phyloP scores from a whole-genome alignment of 1,140 invertebrate species.

The Caenorhabditis elegans region DNA sequence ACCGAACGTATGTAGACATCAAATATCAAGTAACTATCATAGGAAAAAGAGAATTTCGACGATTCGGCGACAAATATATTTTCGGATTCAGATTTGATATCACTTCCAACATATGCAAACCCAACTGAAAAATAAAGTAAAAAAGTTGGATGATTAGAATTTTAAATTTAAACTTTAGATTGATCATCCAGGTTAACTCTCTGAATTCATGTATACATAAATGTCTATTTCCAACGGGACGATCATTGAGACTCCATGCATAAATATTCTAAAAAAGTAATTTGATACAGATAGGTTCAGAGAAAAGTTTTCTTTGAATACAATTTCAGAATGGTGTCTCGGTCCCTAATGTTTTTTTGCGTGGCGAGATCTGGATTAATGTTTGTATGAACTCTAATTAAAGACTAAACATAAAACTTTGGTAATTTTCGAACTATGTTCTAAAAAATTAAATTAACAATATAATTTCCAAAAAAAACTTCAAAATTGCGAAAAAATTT shows the following conservation, averaged over 20 bases:
- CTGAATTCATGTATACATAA: constrained; percentile 40
- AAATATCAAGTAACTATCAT: constrained; percentile 18
- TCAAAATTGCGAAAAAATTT: too few species aligned
- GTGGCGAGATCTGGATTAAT: too few species aligned
- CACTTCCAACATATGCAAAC: constrained; percentile 40
- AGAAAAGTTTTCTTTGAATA: too few species aligned
- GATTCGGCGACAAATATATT: constrained; percentile 43
- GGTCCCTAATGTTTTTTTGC: too few species aligned
- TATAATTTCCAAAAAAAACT: too few species aligned
- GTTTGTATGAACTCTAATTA: too few species aligned
- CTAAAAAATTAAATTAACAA: too few species aligned
- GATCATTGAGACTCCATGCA: constrained; percentile 12
- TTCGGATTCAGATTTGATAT: not conserved
- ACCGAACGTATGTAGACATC: constrained; percentile 40
- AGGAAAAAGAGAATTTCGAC: constrained; percentile 18
- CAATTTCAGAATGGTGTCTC: too few species aligned
- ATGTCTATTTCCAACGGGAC: constrained; percentile 38
- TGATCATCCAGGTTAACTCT: constrained; percentile 23
- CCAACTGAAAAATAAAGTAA: constrained; percentile 1
- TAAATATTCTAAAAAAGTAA: too few species aligned
- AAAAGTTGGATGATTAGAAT: not conserved
- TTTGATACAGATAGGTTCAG: too few species aligned
- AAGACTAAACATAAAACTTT: too few species aligned
- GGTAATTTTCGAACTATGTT: too few species aligned
- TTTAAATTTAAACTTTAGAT: not conserved